Base-by-base conservation (phyloP, 2,113 vertebrate genomes). In the Spilogale gracilis region DNA sequence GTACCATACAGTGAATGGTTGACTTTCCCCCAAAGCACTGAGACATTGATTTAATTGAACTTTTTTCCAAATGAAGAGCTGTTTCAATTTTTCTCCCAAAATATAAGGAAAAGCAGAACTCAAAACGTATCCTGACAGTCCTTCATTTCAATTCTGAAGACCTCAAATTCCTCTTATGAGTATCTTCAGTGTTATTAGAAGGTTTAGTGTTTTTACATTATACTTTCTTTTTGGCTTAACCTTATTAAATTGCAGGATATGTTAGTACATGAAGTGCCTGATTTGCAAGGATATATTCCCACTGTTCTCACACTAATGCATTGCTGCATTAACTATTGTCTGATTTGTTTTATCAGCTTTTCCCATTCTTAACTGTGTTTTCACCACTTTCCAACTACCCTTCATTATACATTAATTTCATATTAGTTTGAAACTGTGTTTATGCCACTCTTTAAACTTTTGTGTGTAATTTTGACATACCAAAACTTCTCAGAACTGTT, bases 21-120 rank as follows among this genome's bases (percentile, higher is more conserved):
- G 67, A 65, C 65, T 92, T 98, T 97, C 96, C 89, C 83, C 87
- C 12, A 92, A 96, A 92, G 90, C 65, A 69, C 74, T 23, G 50
- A 67, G 2, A 80, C 82, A 86, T 63, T 60, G 11, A 97, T 97
- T 71, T 95, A 85, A 97, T 95, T 86, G 38, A 97, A 96, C 60
- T 89, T 95, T 96, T 96, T 85, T 63, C 27, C 84, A 50, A 60
- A 91, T 7, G 81, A 45, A 81, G 84, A 96, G 73, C 14, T n/a
- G 48, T 67, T 23, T 54, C 30, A 0, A 20, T 97, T 97, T 96
- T 67, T 87, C 89, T 94, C 61, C 63, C 90, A 52, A 83, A 93
- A 20, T 67, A 25, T 1, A 81, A n/a, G 80, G 50, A n/a, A 92
- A 86, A 80, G 16, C 38, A 76, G 61, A 95, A 86, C 76, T 65